Base-by-base conservation (phyloP, 2,888 invertebrate species). In the Lochmaea crataegi region DNA sequence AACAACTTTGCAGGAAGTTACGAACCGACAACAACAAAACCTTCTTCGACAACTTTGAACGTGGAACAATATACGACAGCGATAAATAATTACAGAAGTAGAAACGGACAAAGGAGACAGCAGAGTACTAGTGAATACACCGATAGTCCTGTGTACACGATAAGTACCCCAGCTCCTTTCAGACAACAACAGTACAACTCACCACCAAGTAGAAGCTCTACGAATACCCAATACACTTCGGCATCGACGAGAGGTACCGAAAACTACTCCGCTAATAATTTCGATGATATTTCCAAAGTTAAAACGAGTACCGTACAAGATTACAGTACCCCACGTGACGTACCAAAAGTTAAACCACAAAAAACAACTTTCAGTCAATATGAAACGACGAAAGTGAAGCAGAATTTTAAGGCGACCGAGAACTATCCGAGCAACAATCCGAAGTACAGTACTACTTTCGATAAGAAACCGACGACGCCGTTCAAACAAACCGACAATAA, bases 1-100 rank as follows among this genome's bases (percentile, higher is more conserved):
- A 89, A 87, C 76, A 87, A 87, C 76, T 89, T 87, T 72, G 86
- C 89, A 16, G 88, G 87, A 41, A 87, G 86, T 76, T 88, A 87
- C 68, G 80, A 85, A 2, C 88, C 89, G 0, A 89, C 89, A 0
- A 89, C 89, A 1, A 82, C 87, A 67, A 85, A 85, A 58, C 86
- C 88, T 82, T 84, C 71, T 82, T 78, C 66, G 80, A 84, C 80
- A 80, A 77, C 78, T 75, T 67, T 80, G 64, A 79, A 77, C 68
- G 75, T 77, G 26, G 83, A 85, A 18, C 82, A 83, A 77, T 82
- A 80, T 73, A 77, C 87, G 76, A 81, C 83, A 57, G 78, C 82
- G 48, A 63, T 79, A 14, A 82, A 82, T 71, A 82, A 82, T 69
- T 77, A 81, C 71, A 80, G 77, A 72, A 76, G 73, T 66, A 80